Evolutionary conservation across 1,140 invertebrate species (phyloP), one percentile per base, ranked within the genome.

Genomic region (Chrysoperla carnea): DNA sequence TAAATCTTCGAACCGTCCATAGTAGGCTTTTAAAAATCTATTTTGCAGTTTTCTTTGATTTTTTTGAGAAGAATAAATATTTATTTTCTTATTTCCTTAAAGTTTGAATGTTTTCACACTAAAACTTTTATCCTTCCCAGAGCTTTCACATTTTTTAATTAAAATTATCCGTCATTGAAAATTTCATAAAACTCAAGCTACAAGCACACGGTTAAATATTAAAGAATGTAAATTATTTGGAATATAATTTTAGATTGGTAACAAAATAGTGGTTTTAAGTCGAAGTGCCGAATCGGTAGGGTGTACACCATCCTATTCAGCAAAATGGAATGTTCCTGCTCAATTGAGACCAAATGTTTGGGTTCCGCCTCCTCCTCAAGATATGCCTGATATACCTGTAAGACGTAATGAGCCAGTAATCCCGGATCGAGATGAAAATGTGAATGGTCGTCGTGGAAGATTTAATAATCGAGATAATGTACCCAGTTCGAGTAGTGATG

Each of bases 381-480:
- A 11, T 9, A 33, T 62, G 48, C 56, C 57, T 49, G 59, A 66
- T 0, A 63, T 61, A 40, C 62, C 61, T 40, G 62, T 61, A 47
- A 59, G 64, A 15, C 50, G 65, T 11, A 33, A 33, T 2, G 31
- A 33, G 31, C 31, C 31, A 11, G 8, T 12, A 39, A 58, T 63
- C 27, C 48, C 73, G 35, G 74, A 80, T 54, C 64, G 64, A 56
- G 79, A 81, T 57, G 73, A 76, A 48, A 81, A 83, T 58, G 75
- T 81, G 5, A 81, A 83, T 62, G 78, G 78, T 9, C 67, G 69
- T 39, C 65, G 74, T 53, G 79, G 79, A 27, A 63, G 64, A 4
- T 64, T 81, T 13, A 53, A 50, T 31, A 48, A 44, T 29, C 37
- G 45, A 43, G 47, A 23, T 41, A 50, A 45, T 12, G n/a, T 33